Evolutionary conservation across 2,888 invertebrate species (phyloP).

Genomic region (Nomada goodeniana): DNA sequence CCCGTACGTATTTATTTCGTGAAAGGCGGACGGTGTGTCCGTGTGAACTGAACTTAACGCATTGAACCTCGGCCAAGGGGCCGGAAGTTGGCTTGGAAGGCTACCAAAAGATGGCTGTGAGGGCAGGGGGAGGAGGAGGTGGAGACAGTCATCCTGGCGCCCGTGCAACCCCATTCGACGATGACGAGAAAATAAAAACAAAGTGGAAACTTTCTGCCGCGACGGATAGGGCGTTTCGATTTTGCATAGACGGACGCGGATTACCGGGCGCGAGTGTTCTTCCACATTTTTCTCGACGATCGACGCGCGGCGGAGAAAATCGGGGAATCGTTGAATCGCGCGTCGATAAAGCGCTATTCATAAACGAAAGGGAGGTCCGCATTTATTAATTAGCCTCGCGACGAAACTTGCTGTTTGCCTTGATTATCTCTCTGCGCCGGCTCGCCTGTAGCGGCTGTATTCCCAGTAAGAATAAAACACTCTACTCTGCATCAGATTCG

Average conservation of each 20-base stretch:
- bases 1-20: not conserved
- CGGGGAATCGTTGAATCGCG: too few relatives aligned
- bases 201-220: conserved; percentile 9
- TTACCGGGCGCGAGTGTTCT: too few relatives aligned
- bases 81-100: conserved; percentile 73
- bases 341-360: too few relatives aligned
- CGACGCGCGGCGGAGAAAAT: too few relatives aligned
- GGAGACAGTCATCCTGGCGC: conserved; percentile 71
- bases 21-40: not conserved
- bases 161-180: conserved; percentile 69
- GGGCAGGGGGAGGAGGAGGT: not conserved
- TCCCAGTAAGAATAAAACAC: too few relatives aligned
- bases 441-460: too few relatives aligned
- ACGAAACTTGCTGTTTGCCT: too few relatives aligned
- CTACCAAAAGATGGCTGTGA: conserved; percentile 68
- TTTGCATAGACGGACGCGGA: conserved; percentile 3
- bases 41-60: conserved; percentile 58
- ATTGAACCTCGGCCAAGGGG: conserved; percentile 73
- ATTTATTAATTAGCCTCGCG: too few relatives aligned
- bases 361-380: too few relatives aligned
- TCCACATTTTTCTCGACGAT: too few relatives aligned
- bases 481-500: not conserved
- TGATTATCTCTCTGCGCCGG: too few relatives aligned
- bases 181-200: conserved; percentile 51
- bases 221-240: conserved; percentile 20